Evolutionary conservation across 1,140 invertebrate species (phyloP), one percentile per base, ranked within the genome.

Genomic region (Yoshiicerus persimilis): DNA sequence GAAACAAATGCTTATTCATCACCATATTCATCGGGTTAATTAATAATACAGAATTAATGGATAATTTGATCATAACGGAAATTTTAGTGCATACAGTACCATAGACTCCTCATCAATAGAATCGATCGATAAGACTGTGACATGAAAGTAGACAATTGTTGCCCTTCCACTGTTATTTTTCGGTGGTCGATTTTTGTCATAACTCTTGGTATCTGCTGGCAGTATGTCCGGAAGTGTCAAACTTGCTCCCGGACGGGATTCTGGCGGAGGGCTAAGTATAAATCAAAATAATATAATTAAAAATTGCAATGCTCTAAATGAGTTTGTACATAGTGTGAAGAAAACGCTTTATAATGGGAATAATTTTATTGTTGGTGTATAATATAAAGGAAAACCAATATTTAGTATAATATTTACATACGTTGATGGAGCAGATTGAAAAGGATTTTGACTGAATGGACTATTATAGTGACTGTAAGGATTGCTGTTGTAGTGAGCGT

Each of bases 31-130:
- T n/a, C n/a, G n/a, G n/a, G n/a, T n/a, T n/a, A n/a, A n/a, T n/a
- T n/a, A n/a, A n/a, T n/a, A n/a, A n/a, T n/a, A n/a, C n/a, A n/a
- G n/a, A 27, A 88, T 77, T 27, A 36, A 86, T 62, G 20, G 10
- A 1, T 41, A 41, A 41, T 41, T 41, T 11, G n/a, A n/a, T n/a
- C n/a, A n/a, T n/a, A n/a, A n/a, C n/a, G n/a, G n/a, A n/a, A n/a
- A n/a, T n/a, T 32, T 4, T 56, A 16, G 39, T 84, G 30, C 84
- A 30, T 38, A 32, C 89, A 91, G 92, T 93, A 97, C 96, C 97
- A 98, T 98, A 11, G 97, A 97, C 90, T 95, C 96, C 92, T 98
- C 97, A 91, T 98, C 96, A 64, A 98, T 98, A 16, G 97, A 97
- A 93, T 98, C 97, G 66, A 98, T 93, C 9, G 96, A 96, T 96